phyloP scores from a whole-genome alignment of 2,113 vertebrate species.

The Gallinago jamesoni region DNA sequence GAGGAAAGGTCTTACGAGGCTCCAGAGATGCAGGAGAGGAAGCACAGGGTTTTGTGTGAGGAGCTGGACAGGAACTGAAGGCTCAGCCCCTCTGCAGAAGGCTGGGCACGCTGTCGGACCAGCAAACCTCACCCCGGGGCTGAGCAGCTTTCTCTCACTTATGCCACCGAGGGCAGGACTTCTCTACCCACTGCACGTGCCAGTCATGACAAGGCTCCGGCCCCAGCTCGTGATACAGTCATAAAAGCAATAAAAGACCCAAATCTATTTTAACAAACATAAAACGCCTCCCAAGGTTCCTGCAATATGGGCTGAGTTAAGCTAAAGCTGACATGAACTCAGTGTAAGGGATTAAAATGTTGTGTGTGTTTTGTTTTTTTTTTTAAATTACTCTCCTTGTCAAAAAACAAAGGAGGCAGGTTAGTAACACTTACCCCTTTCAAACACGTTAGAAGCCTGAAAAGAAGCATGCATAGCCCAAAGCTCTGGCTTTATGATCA shows the following conservation, averaged over 20 bases:
- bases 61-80: not conserved
- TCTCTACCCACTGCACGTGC: not conserved
- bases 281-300: not conserved
- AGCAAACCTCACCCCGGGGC: not conserved
- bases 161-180: not conserved
- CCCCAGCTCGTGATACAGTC: not conserved
- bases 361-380: not conserved
- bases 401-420: slow-evolving; percentile 35
- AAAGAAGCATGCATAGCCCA: slow-evolving; percentile 7
- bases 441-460: not conserved
- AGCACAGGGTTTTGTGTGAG: not conserved
- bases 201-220: not conserved
- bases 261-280: not conserved
- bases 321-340: not conserved
- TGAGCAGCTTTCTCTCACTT: not conserved
- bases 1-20: not conserved
- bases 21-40: not conserved
- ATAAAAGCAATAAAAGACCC: not conserved
- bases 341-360: not conserved
- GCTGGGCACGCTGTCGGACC: not conserved
- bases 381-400: slow-evolving; percentile 21
- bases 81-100: not conserved
- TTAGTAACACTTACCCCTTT: slow-evolving; percentile 13
- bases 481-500: slow-evolving; percentile 36
- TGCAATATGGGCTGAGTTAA: slow-evolving; percentile 26